Evolutionary conservation across 2,888 invertebrate species (phyloP).

Genomic region (Orgyia antiqua): DNA sequence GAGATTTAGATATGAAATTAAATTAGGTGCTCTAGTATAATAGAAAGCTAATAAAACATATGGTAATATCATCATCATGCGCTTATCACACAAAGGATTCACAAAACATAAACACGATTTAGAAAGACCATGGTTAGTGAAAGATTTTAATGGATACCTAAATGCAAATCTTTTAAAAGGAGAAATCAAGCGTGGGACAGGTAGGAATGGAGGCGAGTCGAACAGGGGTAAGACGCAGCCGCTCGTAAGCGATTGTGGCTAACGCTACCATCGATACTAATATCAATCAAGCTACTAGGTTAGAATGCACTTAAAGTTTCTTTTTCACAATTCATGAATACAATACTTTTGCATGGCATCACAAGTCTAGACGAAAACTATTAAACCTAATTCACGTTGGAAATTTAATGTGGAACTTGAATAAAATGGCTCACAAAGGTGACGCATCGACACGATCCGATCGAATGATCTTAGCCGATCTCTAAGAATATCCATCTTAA

Average conservation of each 20-base stretch:
- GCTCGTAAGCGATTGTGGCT: constrained; percentile 26
- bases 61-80: neutral
- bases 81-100: constrained; percentile 1
- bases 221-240: constrained; percentile 22
- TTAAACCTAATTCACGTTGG: constrained; percentile 14
- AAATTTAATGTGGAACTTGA: constrained; percentile 47
- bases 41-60: neutral
- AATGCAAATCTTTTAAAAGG: no score
- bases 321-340: constrained; percentile 11
- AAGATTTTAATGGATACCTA: no score
- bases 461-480: constrained; percentile 59
- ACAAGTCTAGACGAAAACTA: constrained; percentile 12
- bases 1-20: no score
- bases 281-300: constrained; percentile 32
- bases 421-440: constrained; percentile 75
- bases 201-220: constrained; percentile 16
- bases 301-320: constrained; percentile 40
- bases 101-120: neutral
- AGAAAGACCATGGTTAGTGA: no score
- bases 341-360: constrained; percentile 13
- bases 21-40: neutral
- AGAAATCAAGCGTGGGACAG: constrained; percentile 8
- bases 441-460: constrained; percentile 76
- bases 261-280: constrained; percentile 21
- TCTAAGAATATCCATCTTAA: constrained; percentile 23